A percentile compares a stretch with the other conserved stretches of the same genome.
Evolutionary conservation across 2,888 invertebrate genomes (phyloP).

Genomic region (Drosophila sordidula): DNA sequence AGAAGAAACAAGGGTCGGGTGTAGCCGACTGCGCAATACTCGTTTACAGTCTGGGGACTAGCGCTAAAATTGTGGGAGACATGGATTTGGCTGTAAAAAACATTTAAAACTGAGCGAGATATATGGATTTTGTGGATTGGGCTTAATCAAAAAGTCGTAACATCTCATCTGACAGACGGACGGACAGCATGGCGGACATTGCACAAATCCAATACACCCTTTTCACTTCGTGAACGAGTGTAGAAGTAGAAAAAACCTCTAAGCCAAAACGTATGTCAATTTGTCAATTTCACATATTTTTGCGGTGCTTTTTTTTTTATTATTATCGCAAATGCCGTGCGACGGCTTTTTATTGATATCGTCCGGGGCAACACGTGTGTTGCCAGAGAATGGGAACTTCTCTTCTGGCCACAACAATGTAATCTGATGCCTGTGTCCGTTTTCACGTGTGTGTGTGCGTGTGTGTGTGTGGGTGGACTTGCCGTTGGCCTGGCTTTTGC

Average conservation of each 20-base stretch:
- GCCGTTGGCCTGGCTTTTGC: conserved; percentile 39
- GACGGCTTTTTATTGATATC: conserved; percentile 77
- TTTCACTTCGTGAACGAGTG: too few species aligned
- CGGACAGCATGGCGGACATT: too few species aligned
- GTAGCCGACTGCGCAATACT: too few species aligned
- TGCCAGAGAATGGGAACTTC: conserved; percentile 27
- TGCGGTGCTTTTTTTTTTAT: conserved; percentile 35
- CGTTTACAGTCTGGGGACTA: too few species aligned
- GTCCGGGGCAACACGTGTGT: conserved; percentile 78
- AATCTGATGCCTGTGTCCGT: conserved; percentile 82
- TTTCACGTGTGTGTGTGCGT: conserved; percentile 45
- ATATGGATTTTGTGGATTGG: too few species aligned
- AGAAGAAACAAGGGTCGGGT: too few species aligned
- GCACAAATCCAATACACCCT: too few species aligned
- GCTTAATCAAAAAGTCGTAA: too few species aligned
- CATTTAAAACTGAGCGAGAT: too few species aligned
- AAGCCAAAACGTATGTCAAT: conserved; percentile 79
- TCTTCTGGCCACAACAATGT: conserved; percentile 77
- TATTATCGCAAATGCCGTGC: conserved; percentile 65
- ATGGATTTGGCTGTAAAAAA: too few species aligned
- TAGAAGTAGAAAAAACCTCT: conserved; percentile 10
- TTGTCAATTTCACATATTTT: conserved; percentile 77
- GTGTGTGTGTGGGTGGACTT: conserved; percentile 26
- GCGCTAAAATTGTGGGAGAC: too few species aligned
- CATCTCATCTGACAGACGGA: too few species aligned